Evolutionary conservation across 2,113 vertebrate species (phyloP).

Genomic region (Leuciscus idus): DNA sequence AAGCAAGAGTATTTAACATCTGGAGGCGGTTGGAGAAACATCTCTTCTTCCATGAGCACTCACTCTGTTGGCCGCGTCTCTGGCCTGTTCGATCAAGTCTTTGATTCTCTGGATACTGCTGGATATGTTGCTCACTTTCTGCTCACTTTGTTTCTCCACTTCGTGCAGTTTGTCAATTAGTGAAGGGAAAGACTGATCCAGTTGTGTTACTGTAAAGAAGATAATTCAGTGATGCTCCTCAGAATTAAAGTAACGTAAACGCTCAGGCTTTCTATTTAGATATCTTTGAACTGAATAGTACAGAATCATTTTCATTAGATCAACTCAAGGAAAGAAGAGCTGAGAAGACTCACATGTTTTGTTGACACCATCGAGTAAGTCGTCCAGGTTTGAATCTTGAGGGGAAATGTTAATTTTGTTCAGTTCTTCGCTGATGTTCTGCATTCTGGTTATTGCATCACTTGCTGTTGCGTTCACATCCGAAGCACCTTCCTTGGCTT

Average conservation of each 20-base stretch:
- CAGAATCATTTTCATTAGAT: neutral
- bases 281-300: neutral
- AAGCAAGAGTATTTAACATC: neutral
- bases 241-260: neutral
- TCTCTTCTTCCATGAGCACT: slow-evolving; percentile 22
- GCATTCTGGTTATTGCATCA: slow-evolving; percentile 70
- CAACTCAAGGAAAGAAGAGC: neutral
- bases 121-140: slow-evolving; percentile 75
- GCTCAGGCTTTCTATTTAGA: neutral
- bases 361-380: slow-evolving; percentile 54
- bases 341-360: slow-evolving; percentile 59
- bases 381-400: slow-evolving; percentile 26
- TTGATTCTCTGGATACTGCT: slow-evolving; percentile 82
- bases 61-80: slow-evolving; percentile 85
- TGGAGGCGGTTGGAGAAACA: neutral
- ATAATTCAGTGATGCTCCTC: neutral
- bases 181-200: slow-evolving; percentile 75
- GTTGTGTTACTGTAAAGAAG: slow-evolving; percentile 75
- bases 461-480: slow-evolving; percentile 68
- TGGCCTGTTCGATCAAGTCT: slow-evolving; percentile 85
- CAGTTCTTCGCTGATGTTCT: slow-evolving; percentile 77
- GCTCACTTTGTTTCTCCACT: slow-evolving; percentile 78
- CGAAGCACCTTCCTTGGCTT: slow-evolving; percentile 69
- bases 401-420: slow-evolving; percentile 66
- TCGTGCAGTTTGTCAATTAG: slow-evolving; percentile 73